Base-by-base conservation (phyloP, 2,797 vertebrate genomes). In the Melanotaenia boesemani region DNA sequence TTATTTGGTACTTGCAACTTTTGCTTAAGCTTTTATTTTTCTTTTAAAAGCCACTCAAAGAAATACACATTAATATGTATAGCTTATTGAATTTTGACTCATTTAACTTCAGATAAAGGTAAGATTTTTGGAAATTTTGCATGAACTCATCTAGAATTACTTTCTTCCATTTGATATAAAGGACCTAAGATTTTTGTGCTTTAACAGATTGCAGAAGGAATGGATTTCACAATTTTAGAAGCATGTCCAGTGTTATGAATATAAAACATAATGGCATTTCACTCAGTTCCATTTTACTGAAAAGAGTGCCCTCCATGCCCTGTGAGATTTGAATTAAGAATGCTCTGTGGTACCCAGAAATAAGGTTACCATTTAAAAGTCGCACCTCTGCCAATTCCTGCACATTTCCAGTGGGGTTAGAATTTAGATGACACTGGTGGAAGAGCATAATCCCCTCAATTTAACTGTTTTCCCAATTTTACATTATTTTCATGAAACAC, bases 401-500 rank as follows among this genome's bases (percentile, higher is more conserved):
- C 70, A 66, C 59, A 62, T 56, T 74, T 86, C 86, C 74, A 57
- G 60, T 71, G 88, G 88, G 86, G 83, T 48, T 65, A 59, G 81
- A 88, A 87, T 91, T 90, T 76, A 80, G 81, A 92, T 91, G 82
- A 89, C 88, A 16, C 67, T 72, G 70, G 69, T 78, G 77, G 74
- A 52, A 54, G 50, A 89, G 70, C 72, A 79, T 90, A 88, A 90
- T 89, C 84, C 86, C 56, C 76, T 72, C 88, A 63, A 79, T 90
- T 88, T 82, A 32, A 86, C 89, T 91, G 85, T 92, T 89, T 90
- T 79, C 68, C 79, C 39, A 84, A 89, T 89, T 89, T 73, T 75
- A 57, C 73, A 76, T 85, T 82, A 90, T 92, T 93, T 91, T 82
- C 81, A 80, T 80, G 70, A 81, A 87, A 81, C 36, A 1, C 74